Conservation (phyloP, 1,140 invertebrate species). For the Drosophila miranda region DNA sequence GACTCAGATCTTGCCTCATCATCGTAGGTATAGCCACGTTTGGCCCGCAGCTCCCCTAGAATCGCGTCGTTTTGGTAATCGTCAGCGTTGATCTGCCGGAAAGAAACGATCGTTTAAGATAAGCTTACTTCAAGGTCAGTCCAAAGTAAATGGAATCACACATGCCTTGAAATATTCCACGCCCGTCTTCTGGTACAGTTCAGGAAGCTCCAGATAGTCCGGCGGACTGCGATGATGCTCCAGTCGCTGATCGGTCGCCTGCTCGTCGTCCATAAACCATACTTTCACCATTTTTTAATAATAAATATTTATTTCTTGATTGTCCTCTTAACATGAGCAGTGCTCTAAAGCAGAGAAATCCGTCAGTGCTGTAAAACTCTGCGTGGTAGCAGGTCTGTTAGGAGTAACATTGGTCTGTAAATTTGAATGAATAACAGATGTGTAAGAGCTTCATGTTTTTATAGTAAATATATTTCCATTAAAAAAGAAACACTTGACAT, state of each 20-base stretch:
- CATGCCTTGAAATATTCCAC: slow-evolving; percentile 92
- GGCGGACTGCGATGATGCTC: slow-evolving; percentile 90
- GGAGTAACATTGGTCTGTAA: too few relatives aligned
- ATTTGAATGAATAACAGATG: neutral
- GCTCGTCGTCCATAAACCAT: slow-evolving; percentile 92
- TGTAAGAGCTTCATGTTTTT: neutral
- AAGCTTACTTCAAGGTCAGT: slow-evolving; percentile 59
- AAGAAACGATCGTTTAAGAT: slow-evolving; percentile 34
- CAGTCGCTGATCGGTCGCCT: slow-evolving; percentile 87
- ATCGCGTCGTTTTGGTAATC: slow-evolving; percentile 85
- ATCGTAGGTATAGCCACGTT: slow-evolving; percentile 94
- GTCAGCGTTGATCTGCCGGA: slow-evolving; percentile 84
- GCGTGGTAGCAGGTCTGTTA: too few relatives aligned
- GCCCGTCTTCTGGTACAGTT: slow-evolving; percentile 88
- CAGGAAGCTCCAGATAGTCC: slow-evolving; percentile 86
- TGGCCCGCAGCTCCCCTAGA: slow-evolving; percentile 87
- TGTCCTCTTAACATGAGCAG: too few relatives aligned
- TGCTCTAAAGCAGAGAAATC: too few relatives aligned
- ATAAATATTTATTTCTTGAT: too few relatives aligned
- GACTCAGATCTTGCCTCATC: slow-evolving; percentile 85
- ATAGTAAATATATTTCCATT: slow-evolving; percentile 34
- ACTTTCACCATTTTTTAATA: slow-evolving; percentile 89
- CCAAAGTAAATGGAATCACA: neutral
- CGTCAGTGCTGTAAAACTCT: too few relatives aligned
- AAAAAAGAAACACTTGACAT: slow-evolving; percentile 15